Evolutionary conservation across 2,113 vertebrate genomes (phyloP).

Genomic region (Petroica traversi): DNA sequence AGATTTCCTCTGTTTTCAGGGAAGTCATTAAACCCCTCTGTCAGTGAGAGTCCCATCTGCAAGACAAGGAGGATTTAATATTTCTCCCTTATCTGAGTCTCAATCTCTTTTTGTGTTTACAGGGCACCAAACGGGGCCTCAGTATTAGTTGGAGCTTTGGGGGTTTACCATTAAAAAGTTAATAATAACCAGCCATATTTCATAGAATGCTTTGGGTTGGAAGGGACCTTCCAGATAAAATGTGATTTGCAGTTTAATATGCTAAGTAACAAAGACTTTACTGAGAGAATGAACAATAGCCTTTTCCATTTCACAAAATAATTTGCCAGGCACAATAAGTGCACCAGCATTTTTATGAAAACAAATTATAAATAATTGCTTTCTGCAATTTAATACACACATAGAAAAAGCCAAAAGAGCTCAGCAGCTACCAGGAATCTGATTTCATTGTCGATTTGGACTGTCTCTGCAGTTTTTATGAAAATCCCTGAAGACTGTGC

Average conservation of each 20-base stretch:
- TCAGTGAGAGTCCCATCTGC: not conserved
- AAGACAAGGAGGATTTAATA: not conserved
- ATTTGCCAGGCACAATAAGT: conserved; percentile 22
- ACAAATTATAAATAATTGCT: conserved; percentile 58
- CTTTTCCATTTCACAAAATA: conserved; percentile 41
- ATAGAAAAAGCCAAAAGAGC: conserved; percentile 28
- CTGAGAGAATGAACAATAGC: conserved; percentile 51
- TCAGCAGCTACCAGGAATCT: conserved; percentile 36
- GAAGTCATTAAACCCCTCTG: not conserved
- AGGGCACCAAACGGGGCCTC: not conserved
- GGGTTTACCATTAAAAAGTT: conserved; percentile 12
- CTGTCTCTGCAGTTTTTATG: conserved; percentile 40
- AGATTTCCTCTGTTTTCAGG: conserved; percentile 3
- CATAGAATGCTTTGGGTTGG: not conserved
- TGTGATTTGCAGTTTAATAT: conserved; percentile 48
- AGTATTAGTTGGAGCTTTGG: not conserved
- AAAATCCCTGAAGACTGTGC: conserved; percentile 48
- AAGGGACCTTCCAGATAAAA: conserved; percentile 8
- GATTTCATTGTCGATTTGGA: conserved; percentile 59
- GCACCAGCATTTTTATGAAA: conserved; percentile 35
- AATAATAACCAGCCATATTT: conserved; percentile 46
- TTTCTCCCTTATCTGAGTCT: not conserved
- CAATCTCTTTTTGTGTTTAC: not conserved
- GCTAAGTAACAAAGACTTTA: conserved; percentile 43
- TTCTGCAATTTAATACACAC: conserved; percentile 46